Evolutionary conservation across 2,888 invertebrate species (phyloP).

Genomic region (Sinodicranocentrus sp.): DNA sequence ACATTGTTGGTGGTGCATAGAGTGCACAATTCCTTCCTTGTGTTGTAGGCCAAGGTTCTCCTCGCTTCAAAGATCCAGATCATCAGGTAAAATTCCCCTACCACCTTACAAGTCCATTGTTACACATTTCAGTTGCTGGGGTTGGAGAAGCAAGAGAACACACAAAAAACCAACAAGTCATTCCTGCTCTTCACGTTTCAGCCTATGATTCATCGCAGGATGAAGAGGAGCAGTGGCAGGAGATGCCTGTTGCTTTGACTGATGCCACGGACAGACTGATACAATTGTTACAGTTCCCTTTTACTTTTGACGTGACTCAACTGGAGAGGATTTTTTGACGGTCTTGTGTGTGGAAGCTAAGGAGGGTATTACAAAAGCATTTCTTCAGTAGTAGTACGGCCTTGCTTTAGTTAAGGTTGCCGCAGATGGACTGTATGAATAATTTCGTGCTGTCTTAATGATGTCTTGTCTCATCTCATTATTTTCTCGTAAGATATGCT

Average conservation of each 20-base stretch:
- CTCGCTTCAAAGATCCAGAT: constrained; percentile 75
- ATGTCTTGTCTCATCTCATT: constrained; percentile 67
- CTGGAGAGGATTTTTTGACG: constrained; percentile 29
- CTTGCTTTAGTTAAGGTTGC: constrained; percentile 57
- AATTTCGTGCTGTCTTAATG: constrained; percentile 64
- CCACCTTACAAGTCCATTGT: constrained; percentile 52
- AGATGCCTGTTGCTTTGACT: constrained; percentile 67
- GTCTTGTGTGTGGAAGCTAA: not conserved
- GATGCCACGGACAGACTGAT: constrained; percentile 65
- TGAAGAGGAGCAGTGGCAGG: constrained; percentile 29
- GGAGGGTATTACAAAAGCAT: not conserved
- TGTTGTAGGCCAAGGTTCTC: constrained; percentile 75
- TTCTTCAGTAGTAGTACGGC: not conserved
- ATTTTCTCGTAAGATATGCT: constrained; percentile 31
- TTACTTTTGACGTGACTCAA: constrained; percentile 36
- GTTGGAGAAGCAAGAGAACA: constrained; percentile 38
- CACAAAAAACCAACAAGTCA: constrained; percentile 57
- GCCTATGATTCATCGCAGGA: constrained; percentile 30
- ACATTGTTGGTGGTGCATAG: constrained; percentile 30
- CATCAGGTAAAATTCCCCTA: constrained; percentile 59
- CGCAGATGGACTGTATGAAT: constrained; percentile 48
- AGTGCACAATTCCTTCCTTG: constrained; percentile 71
- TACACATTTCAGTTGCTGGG: constrained; percentile 37
- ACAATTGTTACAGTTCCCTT: constrained; percentile 67
- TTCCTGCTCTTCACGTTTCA: constrained; percentile 36